Conservation (phyloP, 2,113 vertebrate species). For the Galbula dea region DNA sequence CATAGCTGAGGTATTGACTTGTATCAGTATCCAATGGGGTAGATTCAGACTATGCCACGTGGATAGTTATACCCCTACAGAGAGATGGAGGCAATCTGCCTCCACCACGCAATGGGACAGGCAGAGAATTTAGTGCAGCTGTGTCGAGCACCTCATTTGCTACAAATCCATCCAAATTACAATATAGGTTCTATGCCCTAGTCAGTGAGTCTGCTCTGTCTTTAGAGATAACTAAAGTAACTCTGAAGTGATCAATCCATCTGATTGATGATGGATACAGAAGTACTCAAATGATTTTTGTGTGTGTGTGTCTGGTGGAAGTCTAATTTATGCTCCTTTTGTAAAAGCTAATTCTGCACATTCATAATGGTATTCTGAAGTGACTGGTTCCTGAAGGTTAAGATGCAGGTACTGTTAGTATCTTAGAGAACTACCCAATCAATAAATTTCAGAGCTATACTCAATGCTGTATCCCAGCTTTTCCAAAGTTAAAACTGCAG, state of each 20-base stretch:
- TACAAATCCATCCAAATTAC: not conserved
- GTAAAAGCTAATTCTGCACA: not conserved
- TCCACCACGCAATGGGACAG: not conserved
- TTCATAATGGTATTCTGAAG: not conserved
- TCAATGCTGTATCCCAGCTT: not conserved
- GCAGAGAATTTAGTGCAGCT: not conserved
- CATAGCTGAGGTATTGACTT: not conserved
- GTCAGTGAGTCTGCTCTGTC: not conserved
- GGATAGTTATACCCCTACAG: not conserved
- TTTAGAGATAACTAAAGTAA: not conserved
- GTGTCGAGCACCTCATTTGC: not conserved
- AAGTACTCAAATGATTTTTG: not conserved
- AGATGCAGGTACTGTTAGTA: not conserved
- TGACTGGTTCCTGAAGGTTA: not conserved
- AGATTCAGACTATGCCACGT: not conserved
- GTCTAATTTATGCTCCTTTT: not conserved
- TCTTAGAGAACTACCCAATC: not conserved
- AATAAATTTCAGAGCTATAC: not conserved
- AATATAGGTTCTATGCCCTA: not conserved
- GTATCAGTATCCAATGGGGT: accelerated
- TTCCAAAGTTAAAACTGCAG: not conserved
- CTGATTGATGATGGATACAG: not conserved
- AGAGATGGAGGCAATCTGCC: not conserved
- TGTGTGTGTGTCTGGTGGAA: not conserved
- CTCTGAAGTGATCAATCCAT: slow-evolving; percentile 20